These are phyloP conservation scores for Microtus pennsylvanicus DNA, from an alignment of 2,113 vertebrate genomes.

Conservation along the genomic window DNA sequence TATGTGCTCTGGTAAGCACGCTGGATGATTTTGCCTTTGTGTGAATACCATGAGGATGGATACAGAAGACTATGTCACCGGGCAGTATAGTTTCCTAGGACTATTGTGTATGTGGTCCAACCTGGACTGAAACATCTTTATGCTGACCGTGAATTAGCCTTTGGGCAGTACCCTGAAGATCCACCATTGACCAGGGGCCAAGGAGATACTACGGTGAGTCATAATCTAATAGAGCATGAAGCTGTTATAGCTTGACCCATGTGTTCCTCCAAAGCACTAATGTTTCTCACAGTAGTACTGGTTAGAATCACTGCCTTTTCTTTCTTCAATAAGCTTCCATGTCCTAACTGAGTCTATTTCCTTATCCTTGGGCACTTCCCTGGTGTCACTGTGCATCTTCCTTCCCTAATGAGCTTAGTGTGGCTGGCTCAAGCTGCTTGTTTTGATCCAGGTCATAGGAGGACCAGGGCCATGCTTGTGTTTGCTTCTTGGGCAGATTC, in stretches of 20 bases:
- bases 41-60: neutral
- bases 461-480: neutral
- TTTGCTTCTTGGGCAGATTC: neutral
- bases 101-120: neutral
- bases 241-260: too few relatives aligned
- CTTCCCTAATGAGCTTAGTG: neutral
- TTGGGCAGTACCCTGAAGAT: neutral
- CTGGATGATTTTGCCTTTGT: neutral
- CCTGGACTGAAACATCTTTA: neutral
- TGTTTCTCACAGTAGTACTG: neutral
- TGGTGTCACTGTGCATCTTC: neutral
- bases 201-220: neutral
- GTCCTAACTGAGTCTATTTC: neutral
- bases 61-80: neutral
- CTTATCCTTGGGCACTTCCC: neutral
- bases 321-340: neutral
- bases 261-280: neutral
- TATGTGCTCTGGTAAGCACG: neutral
- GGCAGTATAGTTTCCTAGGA: too few relatives aligned
- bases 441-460: neutral
- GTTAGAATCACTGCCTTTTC: neutral
- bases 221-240: neutral
- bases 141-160: neutral
- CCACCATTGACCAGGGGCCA: neutral
- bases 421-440: neutral